Percentiles rank a stretch among this genome's conserved stretches.
Conservation (phyloP, 2,888 invertebrate species). For the Agrochola litura region DNA sequence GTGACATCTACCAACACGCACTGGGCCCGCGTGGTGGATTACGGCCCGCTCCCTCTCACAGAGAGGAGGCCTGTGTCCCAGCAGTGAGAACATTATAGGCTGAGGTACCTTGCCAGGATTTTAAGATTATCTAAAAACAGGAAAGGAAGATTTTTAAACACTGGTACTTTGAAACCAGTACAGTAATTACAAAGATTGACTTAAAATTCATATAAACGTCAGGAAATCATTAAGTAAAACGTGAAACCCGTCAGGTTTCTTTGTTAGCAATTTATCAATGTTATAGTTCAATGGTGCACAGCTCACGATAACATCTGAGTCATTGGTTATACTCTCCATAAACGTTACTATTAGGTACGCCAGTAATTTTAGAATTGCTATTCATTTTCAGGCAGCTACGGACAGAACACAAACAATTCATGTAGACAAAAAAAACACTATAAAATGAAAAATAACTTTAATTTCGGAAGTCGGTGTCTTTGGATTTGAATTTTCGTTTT, state of each 20-base stretch:
- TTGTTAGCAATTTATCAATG: conserved; percentile 62
- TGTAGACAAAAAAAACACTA: neutral
- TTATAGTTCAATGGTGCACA: conserved; percentile 63
- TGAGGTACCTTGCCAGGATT: neutral
- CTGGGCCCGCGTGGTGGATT: too few relatives aligned
- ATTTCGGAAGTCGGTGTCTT: too few relatives aligned
- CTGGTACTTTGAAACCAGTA: neutral
- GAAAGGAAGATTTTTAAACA: neutral
- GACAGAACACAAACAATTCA: neutral
- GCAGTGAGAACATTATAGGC: too few relatives aligned
- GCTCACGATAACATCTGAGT: conserved; percentile 52
- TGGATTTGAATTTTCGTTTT: too few relatives aligned
- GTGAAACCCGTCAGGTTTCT: conserved; percentile 44
- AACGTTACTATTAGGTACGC: neutral
- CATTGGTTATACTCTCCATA: conserved; percentile 14
- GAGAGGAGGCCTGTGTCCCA: too few relatives aligned
- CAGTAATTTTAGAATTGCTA: neutral
- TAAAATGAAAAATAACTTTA: too few relatives aligned
- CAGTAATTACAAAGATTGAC: conserved; percentile 14
- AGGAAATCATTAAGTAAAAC: conserved; percentile 53
- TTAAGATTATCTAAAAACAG: neutral
- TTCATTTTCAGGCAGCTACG: neutral
- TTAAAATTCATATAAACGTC: conserved; percentile 23
- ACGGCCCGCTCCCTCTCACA: too few relatives aligned
- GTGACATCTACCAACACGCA: too few relatives aligned